Evolutionary conservation across 2,888 invertebrate species (phyloP).

Genomic region (Phyto melanocephala): DNA sequence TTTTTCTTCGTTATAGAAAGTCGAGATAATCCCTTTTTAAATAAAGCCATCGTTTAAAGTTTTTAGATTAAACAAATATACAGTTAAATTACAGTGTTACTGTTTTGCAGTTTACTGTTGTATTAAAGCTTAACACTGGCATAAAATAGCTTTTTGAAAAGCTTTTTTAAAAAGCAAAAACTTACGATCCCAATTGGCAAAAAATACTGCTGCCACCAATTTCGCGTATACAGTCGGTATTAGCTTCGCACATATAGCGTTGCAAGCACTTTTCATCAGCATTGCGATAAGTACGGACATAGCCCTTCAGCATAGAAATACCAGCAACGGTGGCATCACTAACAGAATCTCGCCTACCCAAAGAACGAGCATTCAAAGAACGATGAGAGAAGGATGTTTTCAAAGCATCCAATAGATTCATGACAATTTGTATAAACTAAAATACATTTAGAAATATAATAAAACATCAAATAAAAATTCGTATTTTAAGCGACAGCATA

Average conservation of each 20-base stretch:
- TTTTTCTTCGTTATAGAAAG: no score
- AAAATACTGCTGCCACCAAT: constrained; percentile 90
- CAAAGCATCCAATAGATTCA: constrained; percentile 93
- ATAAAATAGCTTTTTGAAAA: background rate
- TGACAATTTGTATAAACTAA: constrained; percentile 94
- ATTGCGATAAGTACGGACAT: constrained; percentile 88
- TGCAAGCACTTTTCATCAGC: constrained; percentile 91
- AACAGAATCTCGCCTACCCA: constrained; percentile 92
- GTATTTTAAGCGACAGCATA: background rate
- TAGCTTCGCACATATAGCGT: constrained; percentile 93
- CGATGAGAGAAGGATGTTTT: constrained; percentile 96
- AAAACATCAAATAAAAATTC: constrained; percentile 14
- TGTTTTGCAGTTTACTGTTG: no score
- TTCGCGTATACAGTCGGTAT: constrained; percentile 90
- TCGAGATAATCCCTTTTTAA: no score
- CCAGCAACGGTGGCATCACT: constrained; percentile 94
- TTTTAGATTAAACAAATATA: no score
- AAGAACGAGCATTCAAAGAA: constrained; percentile 89
- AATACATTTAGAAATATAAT: constrained; percentile 34
- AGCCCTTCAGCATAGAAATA: constrained; percentile 93
- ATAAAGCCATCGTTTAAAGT: no score
- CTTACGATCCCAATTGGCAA: constrained; percentile 96
- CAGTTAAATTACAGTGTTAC: no score
- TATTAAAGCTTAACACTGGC: no score
- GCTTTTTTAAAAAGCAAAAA: constrained; percentile 29